A percentile compares a stretch with the other conserved stretches of the same genome.
phyloP scores from a whole-genome alignment of 92 coral and sea anemone genomes.

The Blastomussa wellsi region DNA sequence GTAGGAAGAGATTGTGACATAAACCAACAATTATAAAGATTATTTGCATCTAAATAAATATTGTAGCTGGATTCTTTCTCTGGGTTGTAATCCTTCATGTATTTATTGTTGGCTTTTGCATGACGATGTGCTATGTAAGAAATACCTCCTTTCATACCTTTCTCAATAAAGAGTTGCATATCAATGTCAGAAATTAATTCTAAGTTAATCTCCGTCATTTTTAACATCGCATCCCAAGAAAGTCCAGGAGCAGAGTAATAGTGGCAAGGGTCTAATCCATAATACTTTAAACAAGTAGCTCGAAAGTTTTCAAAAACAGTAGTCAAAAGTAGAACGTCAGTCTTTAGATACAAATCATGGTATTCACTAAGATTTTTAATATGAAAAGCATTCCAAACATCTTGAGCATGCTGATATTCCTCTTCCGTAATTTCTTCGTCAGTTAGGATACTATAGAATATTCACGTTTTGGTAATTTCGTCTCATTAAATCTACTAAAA shows the following conservation, averaged over 20 bases:
- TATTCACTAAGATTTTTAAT: not conserved
- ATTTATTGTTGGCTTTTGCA: conserved; percentile 19
- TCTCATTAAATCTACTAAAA: too few relatives aligned
- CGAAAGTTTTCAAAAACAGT: too few relatives aligned
- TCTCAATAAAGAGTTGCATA: conserved; percentile 12
- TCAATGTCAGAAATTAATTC: conserved; percentile 21
- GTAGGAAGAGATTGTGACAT: conserved; percentile 16
- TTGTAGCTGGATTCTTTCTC: not conserved
- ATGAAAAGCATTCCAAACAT: too few relatives aligned
- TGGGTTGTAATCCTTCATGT: not conserved
- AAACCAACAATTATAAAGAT: not conserved
- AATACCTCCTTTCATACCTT: conserved; percentile 24
- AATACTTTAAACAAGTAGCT: not conserved
- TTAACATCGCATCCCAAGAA: conserved; percentile 20
- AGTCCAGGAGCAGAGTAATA: conserved; percentile 1
- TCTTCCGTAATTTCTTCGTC: not conserved
- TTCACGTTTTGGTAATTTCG: not conserved
- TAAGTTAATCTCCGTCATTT: conserved; percentile 11
- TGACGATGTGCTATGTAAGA: not conserved
- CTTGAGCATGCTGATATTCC: not conserved
- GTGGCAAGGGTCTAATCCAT: conserved; percentile 10
- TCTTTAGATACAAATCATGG: not conserved
- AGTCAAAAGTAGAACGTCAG: too few relatives aligned
- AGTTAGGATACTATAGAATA: too few relatives aligned
- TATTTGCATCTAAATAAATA: conserved; percentile 1